Evolutionary conservation across 1,140 invertebrate genomes (phyloP), one percentile per base, ranked within the genome.

Genomic region (Eciton burchellii): DNA sequence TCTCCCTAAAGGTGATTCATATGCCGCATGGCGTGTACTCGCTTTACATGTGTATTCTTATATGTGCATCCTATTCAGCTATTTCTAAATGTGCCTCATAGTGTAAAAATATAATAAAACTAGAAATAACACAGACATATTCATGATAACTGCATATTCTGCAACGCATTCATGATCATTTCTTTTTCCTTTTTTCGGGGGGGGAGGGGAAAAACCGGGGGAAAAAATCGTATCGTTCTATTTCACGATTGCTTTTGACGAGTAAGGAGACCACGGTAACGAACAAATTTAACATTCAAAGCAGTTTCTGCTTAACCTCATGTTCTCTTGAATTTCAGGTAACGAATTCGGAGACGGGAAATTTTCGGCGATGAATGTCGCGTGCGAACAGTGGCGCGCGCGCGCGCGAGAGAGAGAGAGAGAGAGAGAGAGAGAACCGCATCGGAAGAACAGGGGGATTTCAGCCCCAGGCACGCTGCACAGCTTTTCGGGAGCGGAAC

Each of bases 1-100:
- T 86, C 83, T 82, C 63, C 71, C 87, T 49, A 60, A 84, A 84
- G 73, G 83, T 88, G 87, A 88, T 85, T 88, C 83, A 84, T 60
- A 41, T 72, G 71, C 63, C 57, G 56, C 56, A 35, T 35, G 2
- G 70, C 49, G 60, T 47, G 14, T 52, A 65, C 47, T 43, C 73
- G 14, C 52, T 29, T 49, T 43, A 45, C 45, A 19, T 56, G 41
- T 52, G 49, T 68, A 29, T 16, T n/a, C 60, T 19, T 35, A 35
- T 35, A 35, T 35, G 63, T 16, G 14, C 43, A 24, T 84, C 43
- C 35, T 82, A 70, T 70, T 57, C 29, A 35, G 63, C 35, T 54
- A 54, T 70, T 81, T 24, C n/a, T 47, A 41, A 4, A 26, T 73
- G 63, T 14, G 47, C 16, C 47, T 41, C 8, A 74, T 24, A 49